A percentile compares a stretch with the other conserved stretches of the same genome.
Evolutionary conservation across 1,140 invertebrate genomes (phyloP).

Genomic region (Delia radicum): DNA sequence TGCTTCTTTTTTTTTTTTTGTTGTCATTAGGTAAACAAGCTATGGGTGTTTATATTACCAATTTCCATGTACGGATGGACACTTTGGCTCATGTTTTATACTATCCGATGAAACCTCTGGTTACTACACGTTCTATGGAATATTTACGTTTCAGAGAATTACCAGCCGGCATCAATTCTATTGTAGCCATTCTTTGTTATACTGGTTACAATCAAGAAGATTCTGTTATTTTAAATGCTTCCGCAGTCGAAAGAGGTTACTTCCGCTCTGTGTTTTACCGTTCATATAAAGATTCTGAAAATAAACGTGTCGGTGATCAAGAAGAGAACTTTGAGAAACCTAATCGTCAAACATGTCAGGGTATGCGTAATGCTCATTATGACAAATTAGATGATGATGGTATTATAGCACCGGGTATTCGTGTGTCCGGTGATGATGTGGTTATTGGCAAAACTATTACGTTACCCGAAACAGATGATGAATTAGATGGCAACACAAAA

Average conservation of each 20-base stretch:
- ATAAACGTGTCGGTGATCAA: slow-evolving; percentile 90
- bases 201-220: slow-evolving; percentile 99
- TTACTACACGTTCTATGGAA: slow-evolving; percentile 97
- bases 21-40: slow-evolving; percentile 83
- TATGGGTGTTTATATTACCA: slow-evolving; percentile 99
- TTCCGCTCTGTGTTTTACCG: slow-evolving; percentile 98
- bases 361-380: slow-evolving; percentile 97
- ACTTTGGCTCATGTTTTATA: slow-evolving; percentile 96
- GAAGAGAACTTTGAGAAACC: slow-evolving; percentile 99
- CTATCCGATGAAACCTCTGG: slow-evolving; percentile 99
- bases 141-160: slow-evolving; percentile 95
- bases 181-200: slow-evolving; percentile 98
- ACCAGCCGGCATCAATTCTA: slow-evolving; percentile 94
- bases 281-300: slow-evolving; percentile 96
- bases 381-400: slow-evolving; percentile 99
- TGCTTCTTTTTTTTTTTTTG: not conserved
- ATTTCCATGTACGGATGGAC: slow-evolving; percentile 99
- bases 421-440: slow-evolving; percentile 98
- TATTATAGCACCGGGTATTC: slow-evolving; percentile 95
- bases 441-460: slow-evolving; percentile 99
- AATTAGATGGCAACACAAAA: slow-evolving; percentile 87
- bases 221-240: slow-evolving; percentile 97
- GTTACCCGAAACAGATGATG: slow-evolving; percentile 94
- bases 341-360: slow-evolving; percentile 87
- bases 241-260: slow-evolving; percentile 98